phyloP scores from a whole-genome alignment of 1,140 invertebrate genomes.

The Marisa cornuarietis region DNA sequence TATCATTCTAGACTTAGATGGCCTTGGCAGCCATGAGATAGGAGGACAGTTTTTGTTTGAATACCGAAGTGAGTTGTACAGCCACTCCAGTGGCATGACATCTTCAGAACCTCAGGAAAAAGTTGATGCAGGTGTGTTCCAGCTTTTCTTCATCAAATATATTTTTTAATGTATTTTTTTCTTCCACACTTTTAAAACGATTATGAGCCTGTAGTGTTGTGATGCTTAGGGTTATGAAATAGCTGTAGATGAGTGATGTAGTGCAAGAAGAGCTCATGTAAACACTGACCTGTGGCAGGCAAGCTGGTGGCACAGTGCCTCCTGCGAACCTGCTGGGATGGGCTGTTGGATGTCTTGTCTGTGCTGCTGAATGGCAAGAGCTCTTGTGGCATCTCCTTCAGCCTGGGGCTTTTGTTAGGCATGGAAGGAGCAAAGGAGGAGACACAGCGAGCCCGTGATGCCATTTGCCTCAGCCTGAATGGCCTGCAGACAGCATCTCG shows the following conservation, averaged over 20 bases:
- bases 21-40: slow-evolving; percentile 75
- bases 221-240: too few species aligned
- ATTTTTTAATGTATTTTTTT: too few species aligned
- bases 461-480: slow-evolving; percentile 86
- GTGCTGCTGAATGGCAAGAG: slow-evolving; percentile 75
- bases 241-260: too few species aligned
- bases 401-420: slow-evolving; percentile 65
- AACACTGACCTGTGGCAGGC: slow-evolving; percentile 54
- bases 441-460: slow-evolving; percentile 69
- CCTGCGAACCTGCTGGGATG: slow-evolving; percentile 91
- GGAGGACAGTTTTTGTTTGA: slow-evolving; percentile 75
- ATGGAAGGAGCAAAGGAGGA: slow-evolving; percentile 68
- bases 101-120: too few species aligned
- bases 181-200: too few species aligned
- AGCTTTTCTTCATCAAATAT: too few species aligned
- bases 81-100: too few species aligned
- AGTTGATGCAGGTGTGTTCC: too few species aligned
- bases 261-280: too few species aligned
- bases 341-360: slow-evolving; percentile 87
- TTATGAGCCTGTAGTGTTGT: too few species aligned
- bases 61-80: slow-evolving; percentile 10
- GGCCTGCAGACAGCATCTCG: slow-evolving; percentile 80
- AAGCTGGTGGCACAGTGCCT: slow-evolving; percentile 71
- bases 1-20: slow-evolving; percentile 79
- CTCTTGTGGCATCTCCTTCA: slow-evolving; percentile 67